Base-by-base conservation (phyloP, 2,113 vertebrate genomes). In the Donacobius atricapilla region DNA sequence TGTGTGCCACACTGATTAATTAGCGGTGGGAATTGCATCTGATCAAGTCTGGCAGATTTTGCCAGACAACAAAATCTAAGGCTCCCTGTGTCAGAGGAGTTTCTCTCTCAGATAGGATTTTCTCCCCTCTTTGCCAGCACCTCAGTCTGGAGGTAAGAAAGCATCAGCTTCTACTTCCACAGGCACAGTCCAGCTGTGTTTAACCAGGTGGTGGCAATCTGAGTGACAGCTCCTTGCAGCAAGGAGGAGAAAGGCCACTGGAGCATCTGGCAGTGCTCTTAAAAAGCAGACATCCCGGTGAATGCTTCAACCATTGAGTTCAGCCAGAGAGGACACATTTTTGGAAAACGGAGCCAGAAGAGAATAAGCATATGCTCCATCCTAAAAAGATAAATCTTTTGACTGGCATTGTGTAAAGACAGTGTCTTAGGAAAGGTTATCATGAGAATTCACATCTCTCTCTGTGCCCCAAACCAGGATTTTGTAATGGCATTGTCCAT, bases 401-500 rank as follows among this genome's bases (percentile, higher is more conserved):
- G 8, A 31, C 19, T 22, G 20, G 10, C 8, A 7, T 39, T 65
- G 30, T 51, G 50, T 50, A n/a, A 76, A 65, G 35, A 57, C 30
- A 6, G 21, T 54, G 33, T 53, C 51, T 58, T 58, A 35, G 50
- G 60, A 93, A 77, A 73, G 28, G 11, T 31, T 81, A 21, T 48
- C 66, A 24, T 11, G 10, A 75, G 86, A 77, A 90, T 61, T 90
- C 37, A 81, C 35, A 11, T 68, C 42, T 76, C 27, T 93, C 80
- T 94, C 19, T 94, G 69, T 95, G 31, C 10, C 78, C 86, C 69
- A n/a, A 68, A 53, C 79, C 96, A 99, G 99, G 99, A 99, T 94
- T 99, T 99, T 97, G 99, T 99, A 45, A 98, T 98, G 15, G 99
- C 99, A 64, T 97, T 99, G 89, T 99, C 99, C 37, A 98, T 98